Percentiles rank a stretch among this genome's conserved stretches.
Conservation (phyloP, 2,888 invertebrate species). For the Eristalinus sepulchralis region DNA sequence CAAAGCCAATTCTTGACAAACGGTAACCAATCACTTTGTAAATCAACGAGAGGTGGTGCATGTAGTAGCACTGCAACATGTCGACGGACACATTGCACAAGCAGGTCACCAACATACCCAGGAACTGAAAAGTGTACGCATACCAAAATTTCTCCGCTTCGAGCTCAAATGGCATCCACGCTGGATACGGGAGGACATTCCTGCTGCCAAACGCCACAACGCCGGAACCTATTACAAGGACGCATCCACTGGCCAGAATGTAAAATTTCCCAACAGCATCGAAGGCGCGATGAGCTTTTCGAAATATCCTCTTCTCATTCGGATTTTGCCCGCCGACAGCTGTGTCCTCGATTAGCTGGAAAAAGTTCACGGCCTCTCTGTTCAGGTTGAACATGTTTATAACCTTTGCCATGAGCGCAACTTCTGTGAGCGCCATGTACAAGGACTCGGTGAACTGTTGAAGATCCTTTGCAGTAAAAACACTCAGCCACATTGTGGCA, state of each 20-base stretch:
- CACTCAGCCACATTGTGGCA: constrained; percentile 74
- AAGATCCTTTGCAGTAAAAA: constrained; percentile 72
- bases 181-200: constrained; percentile 75
- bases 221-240: constrained; percentile 36
- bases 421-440: constrained; percentile 76
- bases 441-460: constrained; percentile 75
- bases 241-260: constrained; percentile 48
- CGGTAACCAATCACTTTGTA: constrained; percentile 74
- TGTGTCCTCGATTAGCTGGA: constrained; percentile 41
- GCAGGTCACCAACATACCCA: constrained; percentile 73
- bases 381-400: constrained; percentile 74
- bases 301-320: constrained; percentile 55
- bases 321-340: not conserved
- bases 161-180: constrained; percentile 77
- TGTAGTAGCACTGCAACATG: constrained; percentile 75
- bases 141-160: constrained; percentile 69
- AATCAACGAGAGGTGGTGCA: constrained; percentile 75
- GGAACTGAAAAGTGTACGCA: constrained; percentile 74
- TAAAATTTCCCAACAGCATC: constrained; percentile 70
- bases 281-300: constrained; percentile 68
- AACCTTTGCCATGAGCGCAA: constrained; percentile 74
- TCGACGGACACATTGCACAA: constrained; percentile 74
- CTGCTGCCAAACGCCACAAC: constrained; percentile 62
- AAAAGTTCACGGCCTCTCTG: constrained; percentile 64
- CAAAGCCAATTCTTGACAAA: constrained; percentile 51